Conservation (phyloP, 2,113 vertebrate species). For the Stercorarius parasiticus region DNA sequence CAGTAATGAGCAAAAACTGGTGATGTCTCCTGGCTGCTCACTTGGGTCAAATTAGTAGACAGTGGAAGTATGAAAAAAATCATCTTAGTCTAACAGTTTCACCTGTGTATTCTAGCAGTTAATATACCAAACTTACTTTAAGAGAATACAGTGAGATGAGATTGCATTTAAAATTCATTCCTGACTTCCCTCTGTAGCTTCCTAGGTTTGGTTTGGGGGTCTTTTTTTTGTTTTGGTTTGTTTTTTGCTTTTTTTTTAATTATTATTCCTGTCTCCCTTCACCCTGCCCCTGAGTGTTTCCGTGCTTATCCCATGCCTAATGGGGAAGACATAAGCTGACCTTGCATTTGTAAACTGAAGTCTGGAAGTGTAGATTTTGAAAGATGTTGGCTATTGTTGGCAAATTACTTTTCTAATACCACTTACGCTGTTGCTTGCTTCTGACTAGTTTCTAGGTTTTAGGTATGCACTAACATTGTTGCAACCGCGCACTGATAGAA, state of each 20-base stretch:
- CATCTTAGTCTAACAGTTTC: neutral
- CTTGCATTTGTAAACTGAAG: slow-evolving; percentile 5
- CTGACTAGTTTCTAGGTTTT: slow-evolving; percentile 50
- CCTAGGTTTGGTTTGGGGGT: neutral
- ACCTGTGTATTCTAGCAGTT: neutral
- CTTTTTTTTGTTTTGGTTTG: neutral
- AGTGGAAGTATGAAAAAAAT: neutral
- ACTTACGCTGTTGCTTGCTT: slow-evolving; percentile 39
- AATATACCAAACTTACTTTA: neutral
- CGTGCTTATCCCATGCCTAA: neutral
- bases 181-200: neutral
- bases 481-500: slow-evolving; percentile 9
- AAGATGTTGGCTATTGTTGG: slow-evolving; percentile 50
- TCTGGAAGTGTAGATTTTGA: slow-evolving; percentile 13
- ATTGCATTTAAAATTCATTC: neutral
- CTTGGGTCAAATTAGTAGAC: neutral
- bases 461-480: slow-evolving; percentile 16
- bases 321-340: neutral
- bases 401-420: neutral
- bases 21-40: neutral
- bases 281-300: neutral
- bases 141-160: neutral
- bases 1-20: neutral
- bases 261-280: neutral
- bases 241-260: neutral